Base-by-base conservation (phyloP, 2,888 invertebrate species). In the Volucella bombylans region DNA sequence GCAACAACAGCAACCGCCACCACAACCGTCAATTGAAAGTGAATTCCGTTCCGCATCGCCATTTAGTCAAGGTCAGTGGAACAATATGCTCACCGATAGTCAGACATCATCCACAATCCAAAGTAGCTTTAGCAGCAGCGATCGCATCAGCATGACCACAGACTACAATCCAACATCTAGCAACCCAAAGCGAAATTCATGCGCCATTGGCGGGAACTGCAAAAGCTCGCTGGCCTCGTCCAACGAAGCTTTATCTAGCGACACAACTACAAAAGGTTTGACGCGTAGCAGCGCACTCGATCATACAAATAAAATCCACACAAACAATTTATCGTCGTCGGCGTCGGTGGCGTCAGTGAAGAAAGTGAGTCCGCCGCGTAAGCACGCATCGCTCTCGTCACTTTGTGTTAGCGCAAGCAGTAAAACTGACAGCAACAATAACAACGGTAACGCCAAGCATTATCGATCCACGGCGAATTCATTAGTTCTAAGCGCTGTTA, bases 111-210 rank as follows among this genome's bases (percentile, higher is more conserved):
- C 89, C 83, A 87, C 90, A 69, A 89, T 91, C 64, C 89, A 89
- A 64, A 89, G 89, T 86, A 88, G 88, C 86, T 86, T 87, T 57
- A 89, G 88, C 74, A 89, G 88, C 78, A 87, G 87, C 61, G 88
- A 89, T 77, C 90, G 90, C 55, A 87, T 88, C 47, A 89, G 89
- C 78, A 88, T 87, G 86, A 88, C 88, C 62, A 88, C 88, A 67
- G 88, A 88, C 82, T 88, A 86, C 49, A 88, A 88, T 72, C 90
- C 90, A 12, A 89, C 90, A 23, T 89, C 88, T n/a, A 87, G 90
- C 43, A 89, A 90, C 85, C 91, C 90, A 12, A 91, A 91, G 87
- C 90, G 91, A 69, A 91, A 90, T 12, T 91, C 91, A 31, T 82
- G 71, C 38, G 78, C 57, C 38, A 62, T 85, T 23, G 81, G 82